These are phyloP conservation scores for Micrastur ruficollis DNA, from an alignment of 2,797 vertebrate species.

Conservation along the genomic window DNA sequence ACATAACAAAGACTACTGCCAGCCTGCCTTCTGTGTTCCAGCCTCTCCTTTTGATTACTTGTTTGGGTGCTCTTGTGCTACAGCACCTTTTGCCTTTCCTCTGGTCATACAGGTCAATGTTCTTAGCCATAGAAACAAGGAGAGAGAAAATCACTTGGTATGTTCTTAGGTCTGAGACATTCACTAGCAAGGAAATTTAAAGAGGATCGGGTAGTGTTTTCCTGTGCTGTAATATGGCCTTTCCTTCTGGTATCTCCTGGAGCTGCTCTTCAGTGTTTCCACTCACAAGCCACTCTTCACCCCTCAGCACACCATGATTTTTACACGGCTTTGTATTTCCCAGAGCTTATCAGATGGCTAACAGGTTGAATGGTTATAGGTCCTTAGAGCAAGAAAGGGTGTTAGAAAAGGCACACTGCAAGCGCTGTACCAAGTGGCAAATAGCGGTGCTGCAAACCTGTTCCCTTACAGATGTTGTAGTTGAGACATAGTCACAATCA, in stretches of 20 bases:
- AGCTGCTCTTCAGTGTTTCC: neutral
- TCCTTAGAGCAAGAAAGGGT: neutral
- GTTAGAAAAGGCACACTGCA: neutral
- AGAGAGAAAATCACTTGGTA: neutral
- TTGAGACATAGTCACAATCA: neutral
- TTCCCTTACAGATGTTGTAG: neutral
- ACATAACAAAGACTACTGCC: neutral
- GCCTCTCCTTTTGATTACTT: neutral
- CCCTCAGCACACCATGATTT: neutral
- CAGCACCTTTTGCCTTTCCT: neutral
- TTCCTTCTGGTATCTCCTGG: neutral
- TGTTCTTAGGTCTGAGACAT: neutral
- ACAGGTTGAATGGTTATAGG: neutral
- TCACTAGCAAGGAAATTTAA: neutral
- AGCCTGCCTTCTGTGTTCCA: neutral
- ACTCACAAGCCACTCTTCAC: neutral
- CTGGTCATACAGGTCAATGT: rapidly evolving
- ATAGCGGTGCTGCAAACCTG: neutral
- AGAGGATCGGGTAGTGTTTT: neutral
- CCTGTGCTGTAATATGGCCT: neutral
- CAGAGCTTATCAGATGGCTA: neutral
- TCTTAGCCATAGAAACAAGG: neutral
- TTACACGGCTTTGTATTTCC: neutral
- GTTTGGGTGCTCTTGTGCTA: neutral
- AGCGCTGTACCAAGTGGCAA: neutral